These are phyloP conservation scores for Ectropis crepuscularia DNA, from an alignment of 2,888 invertebrate species.

Conservation along the genomic window DNA sequence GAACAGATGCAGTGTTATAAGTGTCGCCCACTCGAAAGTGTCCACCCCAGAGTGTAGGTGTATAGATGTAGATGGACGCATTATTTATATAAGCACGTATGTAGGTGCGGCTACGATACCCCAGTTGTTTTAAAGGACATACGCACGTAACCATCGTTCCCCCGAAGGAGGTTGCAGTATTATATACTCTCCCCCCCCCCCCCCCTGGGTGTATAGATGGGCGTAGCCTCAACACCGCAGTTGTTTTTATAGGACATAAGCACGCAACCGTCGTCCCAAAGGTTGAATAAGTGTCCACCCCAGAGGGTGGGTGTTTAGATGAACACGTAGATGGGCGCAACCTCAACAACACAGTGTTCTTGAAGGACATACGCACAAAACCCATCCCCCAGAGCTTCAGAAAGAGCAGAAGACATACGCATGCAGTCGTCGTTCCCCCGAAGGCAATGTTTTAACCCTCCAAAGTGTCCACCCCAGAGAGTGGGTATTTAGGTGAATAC, in stretches of 20 bases:
- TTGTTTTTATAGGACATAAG: constrained; percentile 87
- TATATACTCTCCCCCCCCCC: too few relatives aligned
- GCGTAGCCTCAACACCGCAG: constrained; percentile 94
- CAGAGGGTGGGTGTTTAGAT: constrained; percentile 69
- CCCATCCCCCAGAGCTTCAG: too few relatives aligned
- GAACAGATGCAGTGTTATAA: too few relatives aligned
- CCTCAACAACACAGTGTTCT: constrained; percentile 96
- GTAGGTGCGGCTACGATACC: background rate
- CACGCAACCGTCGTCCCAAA: background rate
- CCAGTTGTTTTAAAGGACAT: background rate
- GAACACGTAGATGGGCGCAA: constrained; percentile 93
- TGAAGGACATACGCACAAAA: too few relatives aligned
- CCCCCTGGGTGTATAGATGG: constrained; percentile 86
- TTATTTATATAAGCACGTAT: too few relatives aligned
- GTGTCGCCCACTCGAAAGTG: too few relatives aligned
- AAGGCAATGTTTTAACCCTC: too few relatives aligned
- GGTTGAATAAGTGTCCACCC: background rate
- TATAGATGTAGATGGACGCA: too few relatives aligned
- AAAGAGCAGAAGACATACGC: too few relatives aligned
- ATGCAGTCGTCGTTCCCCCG: too few relatives aligned
- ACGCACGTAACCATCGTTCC: background rate
- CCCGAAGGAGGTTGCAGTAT: background rate
- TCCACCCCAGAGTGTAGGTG: too few relatives aligned
- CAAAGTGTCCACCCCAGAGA: too few relatives aligned
- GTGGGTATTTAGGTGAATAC: background rate